These are phyloP conservation scores for Agrochola macilenta DNA, from an alignment of 2,888 invertebrate genomes.

Conservation along the genomic window DNA sequence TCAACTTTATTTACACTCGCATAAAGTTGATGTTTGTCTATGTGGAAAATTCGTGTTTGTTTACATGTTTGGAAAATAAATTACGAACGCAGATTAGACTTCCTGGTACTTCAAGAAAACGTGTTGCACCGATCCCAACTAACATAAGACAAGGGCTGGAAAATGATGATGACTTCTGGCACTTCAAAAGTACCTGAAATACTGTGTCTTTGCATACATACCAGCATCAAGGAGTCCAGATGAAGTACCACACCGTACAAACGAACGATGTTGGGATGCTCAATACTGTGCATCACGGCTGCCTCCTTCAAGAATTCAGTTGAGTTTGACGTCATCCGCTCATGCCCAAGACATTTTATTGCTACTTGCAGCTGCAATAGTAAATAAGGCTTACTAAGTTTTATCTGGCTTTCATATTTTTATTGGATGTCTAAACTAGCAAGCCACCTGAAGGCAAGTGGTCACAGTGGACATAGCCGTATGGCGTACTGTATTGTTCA, in stretches of 20 bases:
- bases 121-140: neutral
- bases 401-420: neutral
- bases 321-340: constrained; percentile 98
- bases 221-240: constrained; percentile 95
- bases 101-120: neutral
- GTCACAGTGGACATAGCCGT: neutral
- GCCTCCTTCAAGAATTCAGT: constrained; percentile 99
- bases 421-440: neutral
- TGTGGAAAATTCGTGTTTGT: too few species aligned
- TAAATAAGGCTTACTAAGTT: constrained; percentile 1
- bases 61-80: too few species aligned
- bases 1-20: too few species aligned
- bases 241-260: constrained; percentile 99
- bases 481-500: neutral
- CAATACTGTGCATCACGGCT: constrained; percentile 99
- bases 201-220: constrained; percentile 68
- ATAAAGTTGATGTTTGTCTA: too few species aligned
- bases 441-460: neutral
- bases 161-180: neutral
- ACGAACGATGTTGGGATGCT: constrained; percentile 99
- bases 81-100: too few species aligned
- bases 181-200: neutral
- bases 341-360: constrained; percentile 98
- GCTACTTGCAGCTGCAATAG: constrained; percentile 96
- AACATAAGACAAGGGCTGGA: neutral